A percentile compares a stretch with the other conserved stretches of the same genome.
These are phyloP conservation scores for Myodes glareolus DNA, from an alignment of 2,113 vertebrate species.

Conservation along the genomic window DNA sequence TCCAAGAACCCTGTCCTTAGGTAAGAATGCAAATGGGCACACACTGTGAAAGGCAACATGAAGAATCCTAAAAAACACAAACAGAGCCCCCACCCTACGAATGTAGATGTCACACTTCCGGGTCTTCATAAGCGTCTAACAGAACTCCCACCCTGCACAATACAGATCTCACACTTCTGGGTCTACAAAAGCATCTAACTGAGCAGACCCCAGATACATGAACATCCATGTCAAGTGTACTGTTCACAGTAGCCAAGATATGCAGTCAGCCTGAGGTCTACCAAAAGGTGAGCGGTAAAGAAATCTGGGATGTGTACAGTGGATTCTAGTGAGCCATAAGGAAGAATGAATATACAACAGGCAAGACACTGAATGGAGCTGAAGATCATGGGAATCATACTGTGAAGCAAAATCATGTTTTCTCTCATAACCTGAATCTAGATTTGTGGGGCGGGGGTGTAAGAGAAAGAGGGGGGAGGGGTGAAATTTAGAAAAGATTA, in stretches of 20 bases:
- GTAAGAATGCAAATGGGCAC: neutral
- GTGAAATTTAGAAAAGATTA: neutral
- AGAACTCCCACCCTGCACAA: neutral
- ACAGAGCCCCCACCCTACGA: neutral
- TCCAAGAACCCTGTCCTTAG: rapidly evolving
- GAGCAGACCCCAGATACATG: neutral
- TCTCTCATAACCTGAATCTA: neutral
- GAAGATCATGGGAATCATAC: neutral
- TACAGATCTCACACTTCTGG: neutral
- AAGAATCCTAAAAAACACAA: neutral
- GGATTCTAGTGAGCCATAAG: neutral
- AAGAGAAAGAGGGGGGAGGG: neutral
- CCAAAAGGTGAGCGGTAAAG: neutral
- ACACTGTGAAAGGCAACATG: neutral
- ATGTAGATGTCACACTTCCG: neutral
- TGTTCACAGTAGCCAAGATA: neutral
- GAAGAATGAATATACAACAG: neutral
- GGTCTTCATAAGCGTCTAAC: neutral
- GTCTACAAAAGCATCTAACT: neutral
- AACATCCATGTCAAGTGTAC: neutral
- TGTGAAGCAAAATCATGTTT: neutral
- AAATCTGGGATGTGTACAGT: neutral
- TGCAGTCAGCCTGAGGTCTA: neutral
- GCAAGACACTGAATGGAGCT: neutral
- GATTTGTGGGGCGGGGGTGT: neutral